Conservation (phyloP, 2,888 invertebrate species). For the Spisula solida region DNA sequence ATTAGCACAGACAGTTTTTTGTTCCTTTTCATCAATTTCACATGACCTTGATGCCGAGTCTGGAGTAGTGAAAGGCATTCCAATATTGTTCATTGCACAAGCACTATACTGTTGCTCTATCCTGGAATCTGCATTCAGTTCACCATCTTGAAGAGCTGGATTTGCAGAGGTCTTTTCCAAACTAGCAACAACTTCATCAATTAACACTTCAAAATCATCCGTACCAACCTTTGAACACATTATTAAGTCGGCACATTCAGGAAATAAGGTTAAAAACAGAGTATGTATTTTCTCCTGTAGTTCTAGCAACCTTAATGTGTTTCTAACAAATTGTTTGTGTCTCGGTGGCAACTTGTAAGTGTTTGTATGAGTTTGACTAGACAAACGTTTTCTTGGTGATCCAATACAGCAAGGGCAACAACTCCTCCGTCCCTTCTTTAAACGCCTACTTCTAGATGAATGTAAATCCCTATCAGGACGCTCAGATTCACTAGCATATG, state of each 20-base stretch:
- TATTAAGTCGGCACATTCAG: conserved; percentile 68
- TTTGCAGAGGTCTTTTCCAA: conserved; percentile 39
- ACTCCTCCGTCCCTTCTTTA: conserved; percentile 61
- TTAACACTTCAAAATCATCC: conserved; percentile 69
- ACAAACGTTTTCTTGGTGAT: conserved; percentile 31
- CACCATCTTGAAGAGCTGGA: not conserved
- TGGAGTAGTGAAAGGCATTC: conserved; percentile 45
- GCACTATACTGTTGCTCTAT: conserved; percentile 17
- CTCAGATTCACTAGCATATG: conserved; percentile 38
- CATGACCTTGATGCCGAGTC: conserved; percentile 48
- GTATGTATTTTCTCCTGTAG: conserved; percentile 71
- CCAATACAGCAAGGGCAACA: conserved; percentile 67
- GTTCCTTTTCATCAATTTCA: conserved; percentile 41
- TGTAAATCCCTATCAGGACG: conserved; percentile 22
- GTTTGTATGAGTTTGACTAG: conserved; percentile 32
- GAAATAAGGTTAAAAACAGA: conserved; percentile 70
- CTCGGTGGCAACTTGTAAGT: conserved; percentile 63
- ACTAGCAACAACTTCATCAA: conserved; percentile 65
- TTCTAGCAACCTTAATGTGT: conserved; percentile 57
- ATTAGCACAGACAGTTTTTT: not conserved
- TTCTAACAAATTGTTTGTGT: conserved; percentile 65
- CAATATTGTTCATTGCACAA: conserved; percentile 44
- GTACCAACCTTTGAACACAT: conserved; percentile 63
- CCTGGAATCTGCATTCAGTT: not conserved
- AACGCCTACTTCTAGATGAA: conserved; percentile 54